Conservation (phyloP, 2,888 invertebrate genomes). For the Pogonocherus hispidulus region DNA sequence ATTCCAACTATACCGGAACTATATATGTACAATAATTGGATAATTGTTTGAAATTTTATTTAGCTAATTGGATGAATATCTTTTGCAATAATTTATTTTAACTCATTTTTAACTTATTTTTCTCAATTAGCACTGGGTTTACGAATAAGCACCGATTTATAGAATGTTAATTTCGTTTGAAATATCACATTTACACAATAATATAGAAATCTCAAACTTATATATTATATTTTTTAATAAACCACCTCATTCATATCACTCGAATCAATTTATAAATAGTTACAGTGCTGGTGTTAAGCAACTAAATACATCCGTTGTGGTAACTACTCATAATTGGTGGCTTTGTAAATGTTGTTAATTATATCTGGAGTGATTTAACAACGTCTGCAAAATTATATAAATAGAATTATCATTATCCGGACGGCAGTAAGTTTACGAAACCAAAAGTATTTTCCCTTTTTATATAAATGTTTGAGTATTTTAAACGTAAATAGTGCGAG, state of each 20-base stretch:
- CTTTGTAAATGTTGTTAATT: constrained; percentile 3
- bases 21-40: no score
- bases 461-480: not conserved
- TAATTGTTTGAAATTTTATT: no score
- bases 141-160: no score
- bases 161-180: no score
- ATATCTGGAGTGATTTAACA: not conserved
- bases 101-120: no score
- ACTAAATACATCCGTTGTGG: constrained; percentile 10
- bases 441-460: constrained; percentile 7
- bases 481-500: not conserved
- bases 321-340: constrained; percentile 5
- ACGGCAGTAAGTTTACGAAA: not conserved
- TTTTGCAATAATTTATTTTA: no score
- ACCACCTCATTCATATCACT: not conserved
- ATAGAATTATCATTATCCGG: not conserved
- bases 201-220: no score
- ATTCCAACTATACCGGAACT: no score
- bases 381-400: not conserved
- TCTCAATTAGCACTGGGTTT: no score
- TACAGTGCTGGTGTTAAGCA: not conserved
- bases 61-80: no score
- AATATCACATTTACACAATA: no score
- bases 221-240: not conserved
- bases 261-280: not conserved